These are phyloP conservation scores for Trematocara unimaculatum DNA, from an alignment of 2,113 vertebrate genomes.

Conservation along the genomic window DNA sequence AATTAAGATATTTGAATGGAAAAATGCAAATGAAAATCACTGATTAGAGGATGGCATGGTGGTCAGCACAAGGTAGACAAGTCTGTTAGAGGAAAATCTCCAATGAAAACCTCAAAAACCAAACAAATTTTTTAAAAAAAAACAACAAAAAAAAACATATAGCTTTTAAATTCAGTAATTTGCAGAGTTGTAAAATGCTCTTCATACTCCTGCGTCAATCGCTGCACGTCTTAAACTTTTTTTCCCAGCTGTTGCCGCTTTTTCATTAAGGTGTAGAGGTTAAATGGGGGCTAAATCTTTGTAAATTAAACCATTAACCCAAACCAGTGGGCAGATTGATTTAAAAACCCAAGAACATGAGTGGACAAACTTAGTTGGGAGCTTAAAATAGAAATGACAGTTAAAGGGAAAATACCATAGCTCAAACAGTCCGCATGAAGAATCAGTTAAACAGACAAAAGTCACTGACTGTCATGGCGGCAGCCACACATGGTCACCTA, in stretches of 20 bases:
- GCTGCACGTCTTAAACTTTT: neutral
- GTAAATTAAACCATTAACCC: neutral
- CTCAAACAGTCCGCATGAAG: neutral
- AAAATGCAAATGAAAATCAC: rapidly evolving
- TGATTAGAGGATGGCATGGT: neutral
- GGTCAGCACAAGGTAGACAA: neutral
- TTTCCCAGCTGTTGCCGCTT: neutral
- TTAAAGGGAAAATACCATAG: neutral
- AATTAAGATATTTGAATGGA: neutral
- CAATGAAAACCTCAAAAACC: neutral
- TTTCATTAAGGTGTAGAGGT: neutral
- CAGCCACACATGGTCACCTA: neutral
- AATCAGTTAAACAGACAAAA: neutral
- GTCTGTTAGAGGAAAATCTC: neutral
- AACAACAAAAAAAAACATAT: too few relatives aligned
- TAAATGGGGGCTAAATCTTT: neutral
- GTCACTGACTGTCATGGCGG: neutral
- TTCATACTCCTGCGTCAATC: neutral
- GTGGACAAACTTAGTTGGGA: neutral
- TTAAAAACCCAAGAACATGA: rapidly evolving
- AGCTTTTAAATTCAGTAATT: neutral
- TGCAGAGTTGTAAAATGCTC: neutral
- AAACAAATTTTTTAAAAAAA: too few relatives aligned
- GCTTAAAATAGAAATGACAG: rapidly evolving
- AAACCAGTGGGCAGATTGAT: neutral